Conservation (phyloP, 2,888 invertebrate genomes). For the Diaphora mendica region DNA sequence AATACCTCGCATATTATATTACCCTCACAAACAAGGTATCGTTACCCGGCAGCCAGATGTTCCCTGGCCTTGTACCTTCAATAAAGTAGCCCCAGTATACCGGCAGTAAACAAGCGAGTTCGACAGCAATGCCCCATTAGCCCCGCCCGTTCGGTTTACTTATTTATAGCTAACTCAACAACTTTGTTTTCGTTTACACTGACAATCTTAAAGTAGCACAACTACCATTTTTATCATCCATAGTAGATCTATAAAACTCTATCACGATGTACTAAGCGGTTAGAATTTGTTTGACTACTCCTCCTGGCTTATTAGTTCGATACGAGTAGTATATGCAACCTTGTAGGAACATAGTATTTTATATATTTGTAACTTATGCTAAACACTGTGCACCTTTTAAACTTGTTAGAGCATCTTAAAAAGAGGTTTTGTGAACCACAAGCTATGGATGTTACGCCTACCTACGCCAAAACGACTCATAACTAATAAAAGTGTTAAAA, state of each 20-base stretch:
- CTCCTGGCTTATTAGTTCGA: too few relatives aligned
- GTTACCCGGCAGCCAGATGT: constrained; percentile 47
- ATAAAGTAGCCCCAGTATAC: constrained; percentile 55
- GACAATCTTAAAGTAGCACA: constrained; percentile 46
- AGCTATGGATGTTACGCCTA: neutral
- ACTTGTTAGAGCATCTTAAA: neutral
- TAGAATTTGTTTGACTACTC: too few relatives aligned
- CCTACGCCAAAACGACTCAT: neutral
- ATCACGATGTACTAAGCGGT: neutral
- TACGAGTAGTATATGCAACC: too few relatives aligned
- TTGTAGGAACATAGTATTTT: too few relatives aligned
- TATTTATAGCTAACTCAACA: constrained; percentile 69
- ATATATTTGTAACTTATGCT: too few relatives aligned
- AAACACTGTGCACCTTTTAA: too few relatives aligned
- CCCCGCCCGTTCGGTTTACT: constrained; percentile 67
- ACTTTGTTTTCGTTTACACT: constrained; percentile 58
- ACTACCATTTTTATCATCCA: constrained; percentile 21
- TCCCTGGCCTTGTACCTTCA: constrained; percentile 48
- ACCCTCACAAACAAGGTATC: constrained; percentile 32
- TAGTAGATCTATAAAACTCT: neutral
- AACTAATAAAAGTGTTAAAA: too few relatives aligned
- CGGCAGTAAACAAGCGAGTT: constrained; percentile 59
- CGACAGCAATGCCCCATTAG: constrained; percentile 69
- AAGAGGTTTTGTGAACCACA: neutral
- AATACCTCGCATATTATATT: constrained; percentile 12